phyloP scores from a whole-genome alignment of 1,140 invertebrate genomes.

The Lethrus apterus region DNA sequence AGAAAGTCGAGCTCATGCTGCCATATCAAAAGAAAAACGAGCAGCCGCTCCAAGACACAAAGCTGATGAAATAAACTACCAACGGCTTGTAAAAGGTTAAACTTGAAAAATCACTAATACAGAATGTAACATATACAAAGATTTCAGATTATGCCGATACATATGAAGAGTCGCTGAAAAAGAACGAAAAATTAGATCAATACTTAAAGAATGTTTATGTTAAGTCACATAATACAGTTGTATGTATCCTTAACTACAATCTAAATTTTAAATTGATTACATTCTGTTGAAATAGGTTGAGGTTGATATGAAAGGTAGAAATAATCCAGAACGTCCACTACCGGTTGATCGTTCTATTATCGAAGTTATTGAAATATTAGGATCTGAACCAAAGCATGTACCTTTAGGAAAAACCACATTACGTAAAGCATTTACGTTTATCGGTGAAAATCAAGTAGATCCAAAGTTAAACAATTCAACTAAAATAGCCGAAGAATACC shows the following conservation, averaged over 20 bases:
- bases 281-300: constrained; percentile 7
- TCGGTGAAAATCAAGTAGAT: constrained; percentile 53
- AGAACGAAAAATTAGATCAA: constrained; percentile 50
- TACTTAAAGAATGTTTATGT: constrained; percentile 63
- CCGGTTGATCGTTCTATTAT: constrained; percentile 41
- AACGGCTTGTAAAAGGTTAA: constrained; percentile 51
- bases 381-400: constrained; percentile 47
- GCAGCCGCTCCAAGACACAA: constrained; percentile 54
- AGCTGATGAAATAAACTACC: constrained; percentile 50
- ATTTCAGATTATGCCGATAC: constrained; percentile 53
- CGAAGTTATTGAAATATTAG: constrained; percentile 47
- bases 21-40: constrained; percentile 61
- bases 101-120: constrained; percentile 21
- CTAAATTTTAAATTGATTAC: constrained; percentile 9
- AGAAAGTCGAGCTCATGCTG: constrained; percentile 59
- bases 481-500: constrained; percentile 58
- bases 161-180: constrained; percentile 49
- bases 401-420: constrained; percentile 47
- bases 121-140: constrained; percentile 17
- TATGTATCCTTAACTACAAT: constrained; percentile 29
- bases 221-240: constrained; percentile 47
- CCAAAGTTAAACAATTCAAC: constrained; percentile 47
- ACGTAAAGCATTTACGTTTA: constrained; percentile 49
- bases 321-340: constrained; percentile 37
- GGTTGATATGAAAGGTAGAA: constrained; percentile 11